Evolutionary conservation across 2,888 invertebrate genomes (phyloP).

Genomic region (Colostygia pectinataria): DNA sequence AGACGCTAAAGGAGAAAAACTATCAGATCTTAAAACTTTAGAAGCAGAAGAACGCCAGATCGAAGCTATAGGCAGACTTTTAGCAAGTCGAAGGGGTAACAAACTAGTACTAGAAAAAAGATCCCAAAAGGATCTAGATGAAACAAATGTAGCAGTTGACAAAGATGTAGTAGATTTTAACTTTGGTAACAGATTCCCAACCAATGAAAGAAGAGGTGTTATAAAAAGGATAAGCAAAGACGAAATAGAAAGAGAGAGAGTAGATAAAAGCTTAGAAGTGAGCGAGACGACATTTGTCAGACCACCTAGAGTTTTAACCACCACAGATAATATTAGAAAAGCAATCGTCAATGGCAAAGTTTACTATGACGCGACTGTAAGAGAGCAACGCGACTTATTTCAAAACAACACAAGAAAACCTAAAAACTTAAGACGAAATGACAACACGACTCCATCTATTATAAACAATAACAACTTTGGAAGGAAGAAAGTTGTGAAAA

Average conservation of each 20-base stretch:
- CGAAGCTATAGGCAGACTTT: constrained; percentile 73
- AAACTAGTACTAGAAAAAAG: constrained; percentile 69
- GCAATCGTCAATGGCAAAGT: constrained; percentile 75
- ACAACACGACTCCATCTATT: constrained; percentile 32
- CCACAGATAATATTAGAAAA: constrained; percentile 72
- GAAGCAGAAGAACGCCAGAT: constrained; percentile 78
- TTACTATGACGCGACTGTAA: constrained; percentile 73
- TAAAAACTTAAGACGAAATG: constrained; percentile 39
- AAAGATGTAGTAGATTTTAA: constrained; percentile 65
- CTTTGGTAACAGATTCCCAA: constrained; percentile 66
- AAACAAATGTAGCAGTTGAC: constrained; percentile 65
- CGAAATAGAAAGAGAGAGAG: constrained; percentile 65
- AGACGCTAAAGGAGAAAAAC: constrained; percentile 64
- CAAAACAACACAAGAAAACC: constrained; percentile 54
- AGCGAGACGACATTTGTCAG: constrained; percentile 73
- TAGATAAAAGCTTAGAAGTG: constrained; percentile 71
- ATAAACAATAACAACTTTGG: constrained; percentile 33
- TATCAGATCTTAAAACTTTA: constrained; percentile 63
- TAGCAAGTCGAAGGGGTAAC: constrained; percentile 67
- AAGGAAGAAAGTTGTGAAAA: constrained; percentile 59
- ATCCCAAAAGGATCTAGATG: constrained; percentile 68
- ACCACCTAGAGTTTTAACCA: constrained; percentile 69
- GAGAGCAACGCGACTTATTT: constrained; percentile 63
- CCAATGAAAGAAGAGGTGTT: constrained; percentile 62
- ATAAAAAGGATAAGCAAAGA: constrained; percentile 73